Percentiles rank a stretch among this genome's conserved stretches.
phyloP scores from a whole-genome alignment of 2,888 invertebrate genomes.

The Catocala fraxini region DNA sequence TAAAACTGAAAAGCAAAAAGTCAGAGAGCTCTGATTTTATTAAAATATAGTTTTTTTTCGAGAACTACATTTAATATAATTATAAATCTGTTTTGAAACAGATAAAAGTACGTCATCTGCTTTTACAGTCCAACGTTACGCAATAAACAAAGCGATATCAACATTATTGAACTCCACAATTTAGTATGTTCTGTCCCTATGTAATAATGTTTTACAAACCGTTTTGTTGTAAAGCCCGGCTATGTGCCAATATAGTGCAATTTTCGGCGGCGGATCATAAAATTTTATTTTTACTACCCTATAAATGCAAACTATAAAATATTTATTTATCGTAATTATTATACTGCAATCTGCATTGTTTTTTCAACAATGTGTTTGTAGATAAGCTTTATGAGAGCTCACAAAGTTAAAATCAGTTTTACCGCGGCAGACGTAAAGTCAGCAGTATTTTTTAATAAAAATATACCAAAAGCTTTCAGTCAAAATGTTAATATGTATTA shows the following conservation, averaged over 20 bases:
- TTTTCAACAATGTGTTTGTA: constrained; percentile 19
- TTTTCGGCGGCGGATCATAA: constrained; percentile 27
- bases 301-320: constrained; percentile 42
- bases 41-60: no score
- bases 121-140: no score
- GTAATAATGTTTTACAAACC: constrained; percentile 41
- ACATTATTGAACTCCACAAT: not conserved
- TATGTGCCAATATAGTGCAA: constrained; percentile 35
- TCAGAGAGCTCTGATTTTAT: no score
- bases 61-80: no score
- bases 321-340: constrained; percentile 33
- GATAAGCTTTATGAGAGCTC: constrained; percentile 14
- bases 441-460: constrained; percentile 17
- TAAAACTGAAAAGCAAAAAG: no score
- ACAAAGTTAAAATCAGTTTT: constrained; percentile 9
- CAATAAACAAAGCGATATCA: not conserved
- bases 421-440: constrained; percentile 15
- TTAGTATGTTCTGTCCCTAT: constrained; percentile 3
- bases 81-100: no score
- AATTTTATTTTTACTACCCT: constrained; percentile 34
- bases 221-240: constrained; percentile 29
- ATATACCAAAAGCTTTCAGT: constrained; percentile 1
- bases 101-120: no score
- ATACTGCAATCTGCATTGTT: constrained; percentile 17
- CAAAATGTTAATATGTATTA: not conserved